phyloP scores from a whole-genome alignment of 1,140 invertebrate genomes.

The Bombus huntii region DNA sequence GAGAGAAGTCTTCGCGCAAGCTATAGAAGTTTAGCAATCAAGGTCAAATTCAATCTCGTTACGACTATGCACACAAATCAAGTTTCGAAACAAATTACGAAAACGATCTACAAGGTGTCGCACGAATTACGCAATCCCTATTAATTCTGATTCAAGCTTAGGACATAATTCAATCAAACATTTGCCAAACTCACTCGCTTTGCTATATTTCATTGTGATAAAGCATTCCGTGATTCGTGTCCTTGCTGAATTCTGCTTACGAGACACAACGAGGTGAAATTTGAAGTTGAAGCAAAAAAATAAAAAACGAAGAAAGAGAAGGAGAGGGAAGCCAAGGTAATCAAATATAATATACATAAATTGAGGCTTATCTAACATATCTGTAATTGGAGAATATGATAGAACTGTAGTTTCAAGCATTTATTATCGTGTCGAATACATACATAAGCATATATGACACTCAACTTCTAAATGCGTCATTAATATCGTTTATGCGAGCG shows the following conservation, averaged over 20 bases:
- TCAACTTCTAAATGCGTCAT: not conserved
- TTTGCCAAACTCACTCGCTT: not conserved
- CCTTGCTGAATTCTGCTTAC: not conserved
- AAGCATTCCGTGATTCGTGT: not conserved
- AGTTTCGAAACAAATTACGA: conserved; percentile 20
- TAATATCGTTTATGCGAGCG: not conserved
- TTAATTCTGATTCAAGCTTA: conserved; percentile 3
- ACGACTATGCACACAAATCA: conserved; percentile 35
- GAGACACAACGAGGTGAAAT: not conserved
- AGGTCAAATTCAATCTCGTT: conserved; percentile 36
- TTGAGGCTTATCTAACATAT: conserved; percentile 14
- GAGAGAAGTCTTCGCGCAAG: conserved; percentile 26
- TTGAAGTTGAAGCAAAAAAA: not conserved
- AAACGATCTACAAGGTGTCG: conserved; percentile 2
- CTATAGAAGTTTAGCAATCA: conserved; percentile 52
- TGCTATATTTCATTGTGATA: not conserved
- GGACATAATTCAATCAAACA: conserved; percentile 4
- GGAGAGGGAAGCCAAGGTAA: not conserved
- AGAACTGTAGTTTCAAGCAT: not conserved
- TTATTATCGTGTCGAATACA: conserved; percentile 5
- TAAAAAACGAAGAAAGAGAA: too few species aligned
- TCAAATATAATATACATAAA: not conserved
- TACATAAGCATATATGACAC: not conserved
- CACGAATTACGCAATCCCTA: not conserved
- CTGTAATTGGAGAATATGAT: conserved; percentile 14